Percentiles rank a stretch among this genome's conserved stretches.
These are phyloP conservation scores for Pomacea canaliculata DNA, from an alignment of 2,888 invertebrate species.

Conservation along the genomic window DNA sequence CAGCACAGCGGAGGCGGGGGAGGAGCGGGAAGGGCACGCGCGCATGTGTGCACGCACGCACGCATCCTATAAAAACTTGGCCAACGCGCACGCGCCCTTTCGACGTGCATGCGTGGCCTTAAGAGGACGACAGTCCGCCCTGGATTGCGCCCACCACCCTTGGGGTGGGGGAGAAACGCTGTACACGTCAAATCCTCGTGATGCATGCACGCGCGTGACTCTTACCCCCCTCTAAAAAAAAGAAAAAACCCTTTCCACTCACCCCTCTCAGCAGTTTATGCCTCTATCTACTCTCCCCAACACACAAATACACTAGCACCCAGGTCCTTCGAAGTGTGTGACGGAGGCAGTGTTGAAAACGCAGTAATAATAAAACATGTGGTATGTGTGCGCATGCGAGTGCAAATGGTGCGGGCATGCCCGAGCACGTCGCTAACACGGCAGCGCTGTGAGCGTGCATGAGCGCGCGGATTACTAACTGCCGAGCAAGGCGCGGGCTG, in stretches of 20 bases:
- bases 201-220: conserved; percentile 18
- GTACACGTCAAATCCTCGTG: not conserved
- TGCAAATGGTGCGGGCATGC: not conserved
- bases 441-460: not conserved
- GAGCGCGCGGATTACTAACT: not conserved
- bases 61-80: not conserved
- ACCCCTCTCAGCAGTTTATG: not conserved
- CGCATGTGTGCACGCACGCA: not conserved
- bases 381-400: not conserved
- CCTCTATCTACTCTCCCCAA: not conserved
- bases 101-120: not conserved
- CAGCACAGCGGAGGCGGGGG: not conserved
- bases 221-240: not conserved
- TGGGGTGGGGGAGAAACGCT: not conserved
- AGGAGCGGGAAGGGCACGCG: not conserved
- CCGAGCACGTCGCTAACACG: not conserved
- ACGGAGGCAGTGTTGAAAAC: too few species aligned
- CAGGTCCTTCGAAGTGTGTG: not conserved
- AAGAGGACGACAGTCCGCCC: not conserved
- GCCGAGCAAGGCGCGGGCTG: not conserved
- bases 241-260: not conserved
- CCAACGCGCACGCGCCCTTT: not conserved
- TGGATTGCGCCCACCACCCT: not conserved
- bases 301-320: not conserved
- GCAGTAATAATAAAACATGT: too few species aligned